phyloP scores from a whole-genome alignment of 1,140 invertebrate species.

The Trinorchestia longiramus region DNA sequence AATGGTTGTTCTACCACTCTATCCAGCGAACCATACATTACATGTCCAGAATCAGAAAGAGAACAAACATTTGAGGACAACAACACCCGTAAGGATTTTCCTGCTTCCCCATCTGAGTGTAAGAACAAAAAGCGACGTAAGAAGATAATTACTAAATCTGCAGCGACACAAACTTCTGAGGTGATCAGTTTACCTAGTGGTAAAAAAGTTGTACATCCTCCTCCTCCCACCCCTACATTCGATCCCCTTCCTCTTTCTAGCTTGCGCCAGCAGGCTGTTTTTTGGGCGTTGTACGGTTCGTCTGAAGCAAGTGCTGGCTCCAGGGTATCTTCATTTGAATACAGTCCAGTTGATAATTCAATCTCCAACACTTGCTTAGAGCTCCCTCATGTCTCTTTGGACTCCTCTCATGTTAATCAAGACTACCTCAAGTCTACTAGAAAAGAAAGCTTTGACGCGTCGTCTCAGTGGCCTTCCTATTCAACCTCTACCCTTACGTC shows the following conservation, averaged over 20 bases:
- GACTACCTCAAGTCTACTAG: too few species aligned
- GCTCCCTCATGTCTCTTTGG: not conserved
- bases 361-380: not conserved
- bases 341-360: not conserved
- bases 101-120: not conserved
- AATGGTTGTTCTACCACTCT: not conserved
- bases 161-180: not conserved
- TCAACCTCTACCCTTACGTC: not conserved
- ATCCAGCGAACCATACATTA: not conserved
- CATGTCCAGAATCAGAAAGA: not conserved
- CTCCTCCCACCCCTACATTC: not conserved
- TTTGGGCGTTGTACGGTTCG: not conserved
- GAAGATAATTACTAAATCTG: not conserved
- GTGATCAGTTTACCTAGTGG: not conserved
- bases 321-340: not conserved
- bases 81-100: not conserved
- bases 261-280: not conserved
- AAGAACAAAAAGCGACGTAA: not conserved
- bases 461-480: not conserved
- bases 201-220: not conserved
- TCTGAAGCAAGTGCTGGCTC: not conserved
- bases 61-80: not conserved
- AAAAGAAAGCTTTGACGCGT: not conserved
- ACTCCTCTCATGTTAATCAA: not conserved
- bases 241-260: not conserved